Percentiles rank a stretch among this genome's conserved stretches.
These are phyloP conservation scores for Rhagium mordax DNA, from an alignment of 2,888 invertebrate species.

Conservation along the genomic window DNA sequence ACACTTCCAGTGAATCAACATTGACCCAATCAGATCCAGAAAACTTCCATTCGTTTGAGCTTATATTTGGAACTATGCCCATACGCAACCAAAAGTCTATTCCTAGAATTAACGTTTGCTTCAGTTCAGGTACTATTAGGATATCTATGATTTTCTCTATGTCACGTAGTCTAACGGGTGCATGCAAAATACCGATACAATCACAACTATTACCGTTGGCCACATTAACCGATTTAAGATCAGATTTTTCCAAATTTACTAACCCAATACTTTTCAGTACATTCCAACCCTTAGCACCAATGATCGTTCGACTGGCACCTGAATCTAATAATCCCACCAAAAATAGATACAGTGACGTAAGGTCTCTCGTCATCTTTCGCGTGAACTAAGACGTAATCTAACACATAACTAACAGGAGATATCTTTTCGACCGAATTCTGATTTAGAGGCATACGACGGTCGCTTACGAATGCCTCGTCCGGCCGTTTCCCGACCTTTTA, in stretches of 20 bases:
- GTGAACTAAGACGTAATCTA: slow-evolving; percentile 34
- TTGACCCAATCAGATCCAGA: not conserved
- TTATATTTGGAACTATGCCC: slow-evolving; percentile 40
- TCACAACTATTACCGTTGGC: slow-evolving; percentile 39
- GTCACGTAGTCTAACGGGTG: slow-evolving; percentile 29
- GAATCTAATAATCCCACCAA: slow-evolving; percentile 32
- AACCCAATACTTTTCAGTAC: slow-evolving; percentile 4
- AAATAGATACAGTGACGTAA: slow-evolving; percentile 6
- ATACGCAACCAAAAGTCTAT: slow-evolving; percentile 41
- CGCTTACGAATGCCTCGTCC: not conserved
- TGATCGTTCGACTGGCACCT: slow-evolving; percentile 12
- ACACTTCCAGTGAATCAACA: not conserved
- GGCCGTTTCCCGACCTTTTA: not conserved
- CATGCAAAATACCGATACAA: slow-evolving; percentile 32
- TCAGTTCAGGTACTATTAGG: slow-evolving; percentile 38
- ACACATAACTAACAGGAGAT: not conserved
- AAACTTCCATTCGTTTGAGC: slow-evolving; percentile 40
- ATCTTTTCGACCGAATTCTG: not conserved
- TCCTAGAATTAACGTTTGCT: slow-evolving; percentile 35
- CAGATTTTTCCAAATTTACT: not conserved
- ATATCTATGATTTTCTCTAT: slow-evolving; percentile 38
- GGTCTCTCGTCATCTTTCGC: slow-evolving; percentile 28
- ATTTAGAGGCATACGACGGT: not conserved
- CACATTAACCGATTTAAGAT: slow-evolving; percentile 5
- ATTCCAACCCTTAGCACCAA: not conserved